Base-by-base conservation (phyloP, 1,140 invertebrate genomes). In the Lerema accius region DNA sequence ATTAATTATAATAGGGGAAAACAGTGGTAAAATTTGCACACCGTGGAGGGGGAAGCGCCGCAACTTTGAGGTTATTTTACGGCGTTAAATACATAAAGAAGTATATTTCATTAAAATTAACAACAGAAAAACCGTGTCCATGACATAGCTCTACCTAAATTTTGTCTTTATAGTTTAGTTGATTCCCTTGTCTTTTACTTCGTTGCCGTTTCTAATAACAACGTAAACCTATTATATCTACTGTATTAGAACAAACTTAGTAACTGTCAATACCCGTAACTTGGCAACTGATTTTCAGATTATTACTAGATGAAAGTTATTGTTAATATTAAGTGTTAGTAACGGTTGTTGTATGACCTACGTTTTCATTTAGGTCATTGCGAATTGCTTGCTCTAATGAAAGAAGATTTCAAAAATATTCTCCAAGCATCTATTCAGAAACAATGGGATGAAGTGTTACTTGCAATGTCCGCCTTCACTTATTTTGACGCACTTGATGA, bases 401-500 rank as follows among this genome's bases (percentile, higher is more conserved):
- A 86, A 56, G 83, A 90, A 35, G 91, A 93, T 73, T 94, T 94
- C 67, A 91, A 94, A 62, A 85, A 84, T 51, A 82, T 94, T n/a
- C 82, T 95, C 13, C 92, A 92, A 73, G 76, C 79, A 3, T 88
- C 87, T 6, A 88, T 94, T 1, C 84, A 92, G 68, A 89, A 92
- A 49, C 91, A 94, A 66, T 94, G 94, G 93, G 91, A 93, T 17
- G 82, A 92, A 67, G 90, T 94, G 7, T 80, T 86, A n/a, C 83
- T 86, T 15, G 92, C 93, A 0, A 91, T 95, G 84, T 81, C 90
- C 0, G 86, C 91, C 40, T 94, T 94, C 63, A 92, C 92, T 40
- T 95, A 95, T 69, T 95, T 94, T 73, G 92, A 93, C 65, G 84
- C 87, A 3, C 93, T 94, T 82, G 91, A 92, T 65, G 91, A 93